Evolutionary conservation across 2,113 vertebrate genomes (phyloP).

Genomic region (Rana temporaria): DNA sequence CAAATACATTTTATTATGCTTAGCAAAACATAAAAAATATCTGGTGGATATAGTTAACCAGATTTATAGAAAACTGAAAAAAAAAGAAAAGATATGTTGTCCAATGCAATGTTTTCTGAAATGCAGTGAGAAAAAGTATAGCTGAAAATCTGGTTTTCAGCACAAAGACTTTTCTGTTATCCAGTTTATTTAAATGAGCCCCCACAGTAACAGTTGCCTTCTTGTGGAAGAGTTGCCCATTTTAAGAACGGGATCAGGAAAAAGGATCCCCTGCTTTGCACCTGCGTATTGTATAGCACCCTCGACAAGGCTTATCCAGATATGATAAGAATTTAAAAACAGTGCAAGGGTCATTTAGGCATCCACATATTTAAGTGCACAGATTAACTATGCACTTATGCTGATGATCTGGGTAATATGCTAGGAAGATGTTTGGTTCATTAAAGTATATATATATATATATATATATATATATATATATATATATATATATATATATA

Average conservation of each 20-base stretch:
- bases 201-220: neutral
- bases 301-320: conserved; percentile 73
- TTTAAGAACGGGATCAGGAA: conserved; percentile 1
- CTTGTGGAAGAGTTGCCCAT: conserved; percentile 6
- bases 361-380: conserved; percentile 23
- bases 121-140: too few species aligned
- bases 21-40: neutral
- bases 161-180: too few species aligned
- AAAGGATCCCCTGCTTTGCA: conserved; percentile 79
- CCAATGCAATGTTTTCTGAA: too few species aligned
- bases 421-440: too few species aligned
- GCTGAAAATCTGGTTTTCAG: too few species aligned
- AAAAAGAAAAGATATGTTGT: too few species aligned
- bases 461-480: too few species aligned
- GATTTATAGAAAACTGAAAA: too few species aligned
- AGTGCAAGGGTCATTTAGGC: neutral
- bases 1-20: too few species aligned
- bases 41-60: neutral
- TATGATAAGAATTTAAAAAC: neutral
- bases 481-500: too few species aligned
- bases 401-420: neutral
- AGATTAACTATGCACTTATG: neutral
- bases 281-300: conserved; percentile 73
- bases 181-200: too few species aligned
- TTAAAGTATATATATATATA: too few species aligned